Conservation (phyloP, 2,113 vertebrate species). For the Otus sunia region DNA sequence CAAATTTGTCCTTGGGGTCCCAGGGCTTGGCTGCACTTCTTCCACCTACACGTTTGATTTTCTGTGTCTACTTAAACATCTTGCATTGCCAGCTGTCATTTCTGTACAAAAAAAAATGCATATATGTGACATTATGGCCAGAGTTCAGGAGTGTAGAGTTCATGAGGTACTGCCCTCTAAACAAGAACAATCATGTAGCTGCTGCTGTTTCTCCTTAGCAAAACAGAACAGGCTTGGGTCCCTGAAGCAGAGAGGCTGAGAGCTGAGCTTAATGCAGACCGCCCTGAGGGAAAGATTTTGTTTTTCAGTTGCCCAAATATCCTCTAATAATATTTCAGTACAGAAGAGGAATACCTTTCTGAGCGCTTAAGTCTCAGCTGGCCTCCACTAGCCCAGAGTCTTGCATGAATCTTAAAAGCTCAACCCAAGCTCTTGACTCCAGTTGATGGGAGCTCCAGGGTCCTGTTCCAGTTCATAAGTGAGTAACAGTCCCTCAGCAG, state of each 20-base stretch:
- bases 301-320: not conserved
- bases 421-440: not conserved
- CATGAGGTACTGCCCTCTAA: not conserved
- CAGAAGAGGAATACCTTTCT: not conserved
- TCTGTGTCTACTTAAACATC: not conserved
- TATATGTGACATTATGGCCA: not conserved
- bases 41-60: conserved; percentile 45
- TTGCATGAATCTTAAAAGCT: not conserved
- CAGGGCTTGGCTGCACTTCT: conserved; percentile 31
- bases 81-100: not conserved
- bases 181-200: not conserved
- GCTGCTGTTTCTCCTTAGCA: not conserved
- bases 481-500: conserved; percentile 23
- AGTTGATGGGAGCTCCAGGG: not conserved
- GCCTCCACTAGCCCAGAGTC: not conserved
- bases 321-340: not conserved
- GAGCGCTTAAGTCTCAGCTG: not conserved
- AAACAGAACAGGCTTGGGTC: not conserved
- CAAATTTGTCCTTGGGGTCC: conserved; percentile 43
- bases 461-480: conserved; percentile 14
- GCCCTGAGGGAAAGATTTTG: not conserved
- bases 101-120: not conserved
- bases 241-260: not conserved
- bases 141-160: not conserved
- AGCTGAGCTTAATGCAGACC: not conserved